Evolutionary conservation across 2,888 invertebrate species (phyloP), one percentile per base, ranked within the genome.

Genomic region (Pasiphila rectangulata): DNA sequence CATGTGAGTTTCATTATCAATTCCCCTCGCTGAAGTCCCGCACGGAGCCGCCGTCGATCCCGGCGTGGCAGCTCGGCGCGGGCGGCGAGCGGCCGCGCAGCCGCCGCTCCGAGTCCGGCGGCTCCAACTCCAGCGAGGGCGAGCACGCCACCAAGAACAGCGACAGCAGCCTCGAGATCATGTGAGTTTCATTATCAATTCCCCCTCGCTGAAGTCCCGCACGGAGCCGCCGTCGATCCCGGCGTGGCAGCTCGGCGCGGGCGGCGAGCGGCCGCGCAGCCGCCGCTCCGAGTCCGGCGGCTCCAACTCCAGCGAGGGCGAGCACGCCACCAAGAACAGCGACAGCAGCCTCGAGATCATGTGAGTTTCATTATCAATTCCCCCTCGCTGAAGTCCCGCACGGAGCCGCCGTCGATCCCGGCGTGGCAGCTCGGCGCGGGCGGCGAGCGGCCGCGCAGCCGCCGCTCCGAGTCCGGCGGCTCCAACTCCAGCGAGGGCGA

Each of bases 301-400:
- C 0, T 92, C 92, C 7, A 91, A 92, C 59, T 92, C 91, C 21
- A 93, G 93, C 41, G 93, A 94, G 72, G 93, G 93, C 0, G 94
- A 94, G 63, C 93, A 93, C 59, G 92, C 92, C 12, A 92, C 93
- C 24, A 93, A 94, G 79, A 94, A 93, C 59, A 94, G 94, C 67
- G 94, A 94, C 72, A 93, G 93, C 79, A 93, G 93, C 70, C 76
- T 94, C 72, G 94, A 94, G 80, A 93, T 94, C 67, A 93, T 94
- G 93, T 93, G 79, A 91, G 82, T 70, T 1, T 12, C 1, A 25
- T 19, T 4, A 4, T n/a, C 6, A 20, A n/a, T n/a, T n/a, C n/a
- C n/a, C n/a, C n/a, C n/a, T n/a, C n/a, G n/a, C n/a, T n/a, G n/a
- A n/a, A 90, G 61, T 79, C 87, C 6, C 89, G 92, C 1, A 82